phyloP scores from a whole-genome alignment of 2,113 vertebrate genomes.

The Pyxicephalus adspersus region DNA sequence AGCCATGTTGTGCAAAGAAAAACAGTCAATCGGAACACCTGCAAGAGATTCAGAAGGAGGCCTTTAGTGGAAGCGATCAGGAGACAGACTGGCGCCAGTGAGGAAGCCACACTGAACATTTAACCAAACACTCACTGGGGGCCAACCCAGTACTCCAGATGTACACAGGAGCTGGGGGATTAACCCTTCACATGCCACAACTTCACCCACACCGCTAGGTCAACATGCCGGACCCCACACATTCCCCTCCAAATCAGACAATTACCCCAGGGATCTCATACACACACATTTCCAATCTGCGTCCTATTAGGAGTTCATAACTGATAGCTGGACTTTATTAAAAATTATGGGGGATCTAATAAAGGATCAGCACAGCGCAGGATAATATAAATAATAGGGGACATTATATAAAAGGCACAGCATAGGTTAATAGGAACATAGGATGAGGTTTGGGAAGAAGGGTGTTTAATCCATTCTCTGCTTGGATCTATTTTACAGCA shows the following conservation, averaged over 20 bases:
- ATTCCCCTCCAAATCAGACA: constrained; percentile 50
- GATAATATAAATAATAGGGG: neutral
- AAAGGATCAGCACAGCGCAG: no score
- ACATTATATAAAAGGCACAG: constrained; percentile 46
- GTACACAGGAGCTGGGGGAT: constrained; percentile 70
- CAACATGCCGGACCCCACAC: neutral
- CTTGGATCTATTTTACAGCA: constrained; percentile 77
- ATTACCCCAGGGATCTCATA: neutral
- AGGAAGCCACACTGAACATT: constrained; percentile 97
- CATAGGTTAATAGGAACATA: constrained; percentile 66
- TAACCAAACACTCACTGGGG: constrained; percentile 94
- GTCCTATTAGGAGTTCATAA: no score
- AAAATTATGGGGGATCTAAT: no score
- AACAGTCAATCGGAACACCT: constrained; percentile 87
- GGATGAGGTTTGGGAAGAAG: constrained; percentile 52
- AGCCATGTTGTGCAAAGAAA: constrained; percentile 71
- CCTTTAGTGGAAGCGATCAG: constrained; percentile 88
- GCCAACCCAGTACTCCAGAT: constrained; percentile 94
- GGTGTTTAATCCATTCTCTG: constrained; percentile 75
- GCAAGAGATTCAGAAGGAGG: constrained; percentile 91
- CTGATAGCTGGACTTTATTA: no score
- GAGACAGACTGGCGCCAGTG: constrained; percentile 96
- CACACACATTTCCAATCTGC: neutral
- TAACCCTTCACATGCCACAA: constrained; percentile 28
- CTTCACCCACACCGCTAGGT: constrained; percentile 60